phyloP scores from a whole-genome alignment of 2,888 invertebrate species.

The Idaea dimidiata region DNA sequence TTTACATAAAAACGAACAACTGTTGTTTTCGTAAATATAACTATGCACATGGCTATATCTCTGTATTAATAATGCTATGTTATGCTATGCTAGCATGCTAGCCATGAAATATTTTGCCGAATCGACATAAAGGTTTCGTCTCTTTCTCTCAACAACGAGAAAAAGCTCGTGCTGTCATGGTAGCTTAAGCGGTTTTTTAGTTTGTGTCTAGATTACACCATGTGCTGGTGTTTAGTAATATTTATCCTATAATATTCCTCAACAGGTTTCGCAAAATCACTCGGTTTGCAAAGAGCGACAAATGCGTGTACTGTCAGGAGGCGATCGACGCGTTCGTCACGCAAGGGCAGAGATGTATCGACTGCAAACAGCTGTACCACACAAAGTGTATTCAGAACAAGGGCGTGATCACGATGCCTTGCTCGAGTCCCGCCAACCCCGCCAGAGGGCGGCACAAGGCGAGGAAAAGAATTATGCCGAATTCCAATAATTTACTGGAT shows the following conservation, averaged over 20 bases:
- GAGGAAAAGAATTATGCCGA: slow-evolving; percentile 74
- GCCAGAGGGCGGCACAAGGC: slow-evolving; percentile 84
- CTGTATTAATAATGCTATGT: too few species aligned
- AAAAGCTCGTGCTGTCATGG: too few species aligned
- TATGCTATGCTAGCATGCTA: too few species aligned
- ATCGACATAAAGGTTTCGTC: too few species aligned
- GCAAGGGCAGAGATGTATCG: slow-evolving; percentile 89
- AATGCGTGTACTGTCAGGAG: slow-evolving; percentile 90
- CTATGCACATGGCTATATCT: too few species aligned
- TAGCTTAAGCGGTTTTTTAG: too few species aligned
- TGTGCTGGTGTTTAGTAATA: not conserved
- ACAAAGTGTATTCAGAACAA: slow-evolving; percentile 94
- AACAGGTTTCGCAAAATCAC: slow-evolving; percentile 86
- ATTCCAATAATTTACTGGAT: slow-evolving; percentile 53
- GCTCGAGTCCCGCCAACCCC: slow-evolving; percentile 82
- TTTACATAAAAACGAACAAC: too few species aligned
- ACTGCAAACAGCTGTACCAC: slow-evolving; percentile 92
- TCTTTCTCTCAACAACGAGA: too few species aligned
- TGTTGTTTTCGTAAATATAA: too few species aligned
- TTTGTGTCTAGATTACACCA: not conserved
- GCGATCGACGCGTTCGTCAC: slow-evolving; percentile 90
- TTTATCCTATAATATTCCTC: not conserved
- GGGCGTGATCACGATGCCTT: slow-evolving; percentile 87
- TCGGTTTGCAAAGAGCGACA: slow-evolving; percentile 89
- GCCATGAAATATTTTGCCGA: too few species aligned